Evolutionary conservation across 2,888 invertebrate genomes (phyloP).

Genomic region (Eristalinus sepulchralis): DNA sequence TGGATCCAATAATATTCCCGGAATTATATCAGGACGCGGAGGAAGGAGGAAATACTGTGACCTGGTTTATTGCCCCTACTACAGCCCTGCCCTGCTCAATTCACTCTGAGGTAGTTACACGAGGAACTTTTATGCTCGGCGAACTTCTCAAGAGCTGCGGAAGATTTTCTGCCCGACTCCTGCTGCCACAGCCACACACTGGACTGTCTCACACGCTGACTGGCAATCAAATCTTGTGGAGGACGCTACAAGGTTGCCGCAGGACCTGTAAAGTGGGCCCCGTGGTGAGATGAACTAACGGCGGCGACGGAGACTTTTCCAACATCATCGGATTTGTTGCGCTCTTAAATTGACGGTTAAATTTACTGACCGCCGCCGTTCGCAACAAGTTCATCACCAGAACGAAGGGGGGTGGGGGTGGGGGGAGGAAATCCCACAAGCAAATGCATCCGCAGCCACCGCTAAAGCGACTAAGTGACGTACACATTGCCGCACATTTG

Average conservation of each 20-base stretch:
- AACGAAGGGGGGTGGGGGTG: neutral
- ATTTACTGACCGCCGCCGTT: neutral
- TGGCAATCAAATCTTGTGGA: conserved; percentile 19
- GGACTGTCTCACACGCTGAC: neutral
- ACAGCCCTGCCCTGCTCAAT: neutral
- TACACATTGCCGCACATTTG: conserved; percentile 2
- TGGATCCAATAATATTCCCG: conserved; percentile 24
- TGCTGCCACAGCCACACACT: neutral
- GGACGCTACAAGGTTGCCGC: neutral
- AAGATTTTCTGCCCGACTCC: conserved; percentile 20
- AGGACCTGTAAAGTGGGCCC: neutral
- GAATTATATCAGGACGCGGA: neutral
- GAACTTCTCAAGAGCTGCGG: conserved; percentile 32
- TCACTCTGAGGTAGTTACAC: conserved; percentile 18
- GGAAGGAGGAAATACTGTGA: neutral
- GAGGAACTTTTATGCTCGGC: conserved; percentile 35
- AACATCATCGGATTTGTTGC: neutral
- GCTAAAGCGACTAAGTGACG: neutral
- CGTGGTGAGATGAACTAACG: neutral
- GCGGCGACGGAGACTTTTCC: neutral
- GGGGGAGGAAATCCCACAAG: neutral
- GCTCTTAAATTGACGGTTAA: neutral
- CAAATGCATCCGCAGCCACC: neutral
- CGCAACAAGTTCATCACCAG: neutral
- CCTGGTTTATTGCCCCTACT: conserved; percentile 34